phyloP scores from a whole-genome alignment of 2,113 vertebrate genomes.

The Hyperopisus bebe region DNA sequence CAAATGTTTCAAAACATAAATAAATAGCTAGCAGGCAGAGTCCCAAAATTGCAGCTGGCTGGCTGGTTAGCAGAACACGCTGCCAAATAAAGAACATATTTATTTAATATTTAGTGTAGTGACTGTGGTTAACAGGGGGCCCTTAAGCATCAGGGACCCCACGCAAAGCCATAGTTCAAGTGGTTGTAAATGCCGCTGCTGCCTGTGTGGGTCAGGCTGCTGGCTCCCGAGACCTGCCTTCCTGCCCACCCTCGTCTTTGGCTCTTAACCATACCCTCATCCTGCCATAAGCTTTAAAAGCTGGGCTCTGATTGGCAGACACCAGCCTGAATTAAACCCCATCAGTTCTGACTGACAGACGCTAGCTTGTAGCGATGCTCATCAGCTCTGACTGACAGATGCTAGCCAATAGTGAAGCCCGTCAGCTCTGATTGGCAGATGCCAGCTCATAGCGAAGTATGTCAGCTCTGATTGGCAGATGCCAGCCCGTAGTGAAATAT shows the following conservation, averaged over 20 bases:
- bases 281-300: neutral
- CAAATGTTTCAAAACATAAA: neutral
- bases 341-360: too few relatives aligned
- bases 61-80: neutral
- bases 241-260: neutral
- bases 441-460: fast-evolving
- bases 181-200: neutral
- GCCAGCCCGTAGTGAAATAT: too few relatives aligned
- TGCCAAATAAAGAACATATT: too few relatives aligned
- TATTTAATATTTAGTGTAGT: neutral
- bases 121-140: neutral
- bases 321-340: neutral
- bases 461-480: too few relatives aligned
- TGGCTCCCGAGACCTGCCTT: neutral
- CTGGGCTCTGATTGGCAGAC: neutral
- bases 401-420: too few relatives aligned
- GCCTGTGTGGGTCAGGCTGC: neutral
- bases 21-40: neutral
- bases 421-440: too few relatives aligned
- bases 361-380: too few relatives aligned
- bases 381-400: too few relatives aligned
- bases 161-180: neutral
- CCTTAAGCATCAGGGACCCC: neutral
- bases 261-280: neutral
- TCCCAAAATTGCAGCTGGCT: neutral